Base-by-base conservation (phyloP, 2,113 vertebrate species). In the Megalops atlanticus region DNA sequence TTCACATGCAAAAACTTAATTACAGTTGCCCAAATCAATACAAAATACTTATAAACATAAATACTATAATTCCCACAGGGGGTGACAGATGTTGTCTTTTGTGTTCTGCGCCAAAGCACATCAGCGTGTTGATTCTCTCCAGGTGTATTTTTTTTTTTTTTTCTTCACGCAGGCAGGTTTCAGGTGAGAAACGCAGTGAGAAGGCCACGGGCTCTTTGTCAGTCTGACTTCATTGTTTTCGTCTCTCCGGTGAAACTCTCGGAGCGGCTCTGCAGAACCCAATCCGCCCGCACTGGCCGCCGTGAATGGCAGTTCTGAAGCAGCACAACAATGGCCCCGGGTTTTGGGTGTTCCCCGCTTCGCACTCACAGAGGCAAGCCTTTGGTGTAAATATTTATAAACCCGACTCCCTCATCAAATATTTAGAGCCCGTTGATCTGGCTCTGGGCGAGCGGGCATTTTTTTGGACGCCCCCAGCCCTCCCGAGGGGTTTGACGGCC, bases 261-360 rank as follows among this genome's bases (percentile, higher is more conserved):
- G 76, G 82, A 89, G 86, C 78, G 78, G 58, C 18, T 10, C 82
- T 78, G 83, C 77, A 88, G 87, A 92, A 92, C 89, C 82, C 84
- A 87, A 91, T 91, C 91, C 85, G 80, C 82, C 14, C 35, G 78
- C 15, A 38, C 35, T 75, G 33, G n/a, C 14, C 74, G 82, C 87
- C 84, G 82, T 91, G 91, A 91, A 92, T 88, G 90, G 90, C 85
- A 82, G 82, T 80, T 82, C 86, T 82, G 82, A 4, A 69, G 82
- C 40, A 31, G 82, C 77, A 76, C 64, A 86, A 93, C 91, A 92
- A 93, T 89, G 87, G 84, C 40, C 1, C 40, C 47, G 82, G 36
- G 86, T 84, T 88, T 89, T 89, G 88, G 91, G 91, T 92, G 92
- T 93, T 93, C 87, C 89, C 92, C 83, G 80, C 85, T 84, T 88